Evolutionary conservation across 2,888 invertebrate species (phyloP).

Genomic region (Bibio marci): DNA sequence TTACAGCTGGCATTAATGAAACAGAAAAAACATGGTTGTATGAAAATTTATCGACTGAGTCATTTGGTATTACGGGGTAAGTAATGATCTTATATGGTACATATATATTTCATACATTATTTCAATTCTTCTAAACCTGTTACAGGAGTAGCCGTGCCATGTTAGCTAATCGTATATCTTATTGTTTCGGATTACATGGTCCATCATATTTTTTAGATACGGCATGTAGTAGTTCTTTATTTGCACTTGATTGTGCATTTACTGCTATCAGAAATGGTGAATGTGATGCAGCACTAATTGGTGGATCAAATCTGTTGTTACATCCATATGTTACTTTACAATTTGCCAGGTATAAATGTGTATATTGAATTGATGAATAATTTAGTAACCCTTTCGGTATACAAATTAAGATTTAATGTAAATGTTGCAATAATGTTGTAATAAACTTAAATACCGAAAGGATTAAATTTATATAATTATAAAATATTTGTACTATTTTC

Average conservation of each 20-base stretch:
- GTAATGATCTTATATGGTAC: no score
- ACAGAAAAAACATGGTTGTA: conserved; percentile 53
- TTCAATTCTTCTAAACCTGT: no score
- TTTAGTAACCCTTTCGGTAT: no score
- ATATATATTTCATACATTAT: no score
- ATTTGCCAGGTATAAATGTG: conserved; percentile 44
- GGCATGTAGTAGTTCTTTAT: conserved; percentile 82
- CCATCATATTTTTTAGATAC: conserved; percentile 82
- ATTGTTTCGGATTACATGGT: conserved; percentile 71
- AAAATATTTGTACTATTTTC: no score
- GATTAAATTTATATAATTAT: no score
- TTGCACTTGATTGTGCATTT: conserved; percentile 71
- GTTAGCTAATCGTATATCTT: conserved; percentile 82
- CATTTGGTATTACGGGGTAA: conserved; percentile 28
- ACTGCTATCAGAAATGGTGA: conserved; percentile 57
- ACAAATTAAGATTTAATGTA: no score
- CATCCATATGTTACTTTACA: conserved; percentile 80
- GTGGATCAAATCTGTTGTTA: conserved; percentile 68
- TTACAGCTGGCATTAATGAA: conserved; percentile 55
- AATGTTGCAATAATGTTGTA: no score
- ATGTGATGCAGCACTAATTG: conserved; percentile 80
- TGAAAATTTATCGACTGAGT: conserved; percentile 39
- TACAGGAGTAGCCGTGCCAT: conserved; percentile 81
- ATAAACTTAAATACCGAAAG: no score
- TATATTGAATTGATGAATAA: conserved; percentile 1